Evolutionary conservation across 2,113 vertebrate species (phyloP).

Genomic region (Lampris megalopsis): DNA sequence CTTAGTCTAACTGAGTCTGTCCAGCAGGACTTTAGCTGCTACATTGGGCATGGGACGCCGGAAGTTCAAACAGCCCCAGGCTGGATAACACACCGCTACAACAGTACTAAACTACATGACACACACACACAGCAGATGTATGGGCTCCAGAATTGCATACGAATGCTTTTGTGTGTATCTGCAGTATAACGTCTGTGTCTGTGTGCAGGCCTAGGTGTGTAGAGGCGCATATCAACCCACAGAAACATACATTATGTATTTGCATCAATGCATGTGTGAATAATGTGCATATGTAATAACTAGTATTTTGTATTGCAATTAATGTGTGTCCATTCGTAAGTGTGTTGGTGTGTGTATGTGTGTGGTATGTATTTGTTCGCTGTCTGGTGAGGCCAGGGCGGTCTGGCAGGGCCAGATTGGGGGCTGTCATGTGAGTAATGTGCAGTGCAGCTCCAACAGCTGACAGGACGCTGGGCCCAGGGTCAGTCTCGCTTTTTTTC

Average conservation of each 20-base stretch:
- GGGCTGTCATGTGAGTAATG: constrained; percentile 85
- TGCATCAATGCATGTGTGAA: constrained; percentile 10
- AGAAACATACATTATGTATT: constrained; percentile 21
- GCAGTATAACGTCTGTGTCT: background rate
- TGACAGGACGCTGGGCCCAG: constrained; percentile 84
- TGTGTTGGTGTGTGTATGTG: constrained; percentile 10
- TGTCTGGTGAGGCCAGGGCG: constrained; percentile 75
- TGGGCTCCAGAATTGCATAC: constrained; percentile 2
- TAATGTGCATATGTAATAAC: background rate
- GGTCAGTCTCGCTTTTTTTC: constrained; percentile 67
- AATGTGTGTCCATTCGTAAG: background rate
- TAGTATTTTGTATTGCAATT: background rate
- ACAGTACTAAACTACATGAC: constrained; percentile 41
- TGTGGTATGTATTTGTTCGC: constrained; percentile 45
- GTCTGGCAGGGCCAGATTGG: constrained; percentile 84
- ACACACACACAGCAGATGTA: constrained; percentile 58
- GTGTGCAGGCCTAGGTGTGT: background rate
- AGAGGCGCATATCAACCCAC: background rate
- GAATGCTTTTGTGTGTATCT: constrained; percentile 23
- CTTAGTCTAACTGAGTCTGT: constrained; percentile 46
- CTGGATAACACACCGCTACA: constrained; percentile 54
- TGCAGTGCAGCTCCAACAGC: constrained; percentile 84
- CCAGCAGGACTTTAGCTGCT: constrained; percentile 78
- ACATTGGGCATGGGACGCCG: constrained; percentile 68
- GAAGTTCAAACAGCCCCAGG: constrained; percentile 68